phyloP scores from a whole-genome alignment of 2,113 vertebrate species.

The Silurus glanis region DNA sequence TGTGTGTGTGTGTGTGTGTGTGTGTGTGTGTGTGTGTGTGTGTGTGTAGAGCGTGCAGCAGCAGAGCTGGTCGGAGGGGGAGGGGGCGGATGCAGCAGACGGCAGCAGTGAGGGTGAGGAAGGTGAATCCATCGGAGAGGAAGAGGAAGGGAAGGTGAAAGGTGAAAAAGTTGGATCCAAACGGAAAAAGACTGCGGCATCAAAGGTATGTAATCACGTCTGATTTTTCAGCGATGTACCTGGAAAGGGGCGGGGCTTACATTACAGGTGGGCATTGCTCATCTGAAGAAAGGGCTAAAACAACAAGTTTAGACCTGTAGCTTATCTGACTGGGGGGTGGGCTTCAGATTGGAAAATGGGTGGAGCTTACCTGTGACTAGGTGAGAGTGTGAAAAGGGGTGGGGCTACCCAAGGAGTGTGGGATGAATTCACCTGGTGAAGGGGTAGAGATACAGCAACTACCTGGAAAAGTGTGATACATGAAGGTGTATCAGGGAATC shows the following conservation, averaged over 20 bases:
- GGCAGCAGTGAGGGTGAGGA: conserved; percentile 92
- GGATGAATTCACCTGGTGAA: neutral
- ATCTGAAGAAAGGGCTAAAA: neutral
- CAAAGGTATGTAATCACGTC: conserved; percentile 76
- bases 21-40: conserved; percentile 13
- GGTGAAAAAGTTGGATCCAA: conserved; percentile 88
- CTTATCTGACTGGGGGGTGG: neutral
- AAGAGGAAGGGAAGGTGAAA: conserved; percentile 86
- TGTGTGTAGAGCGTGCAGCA: conserved; percentile 83
- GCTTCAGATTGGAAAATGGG: neutral
- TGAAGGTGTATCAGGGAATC: neutral
- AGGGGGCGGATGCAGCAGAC: conserved; percentile 86
- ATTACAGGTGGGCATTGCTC: neutral
- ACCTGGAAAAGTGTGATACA: neutral
- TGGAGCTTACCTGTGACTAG: neutral
- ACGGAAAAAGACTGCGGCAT: conserved; percentile 87
- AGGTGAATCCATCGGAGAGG: conserved; percentile 84
- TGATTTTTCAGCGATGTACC: neutral
- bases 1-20: conserved; percentile 7
- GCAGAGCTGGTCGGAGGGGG: conserved; percentile 92
- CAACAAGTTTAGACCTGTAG: neutral
- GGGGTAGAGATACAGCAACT: neutral
- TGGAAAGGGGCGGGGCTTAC: neutral
- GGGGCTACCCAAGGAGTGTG: neutral
- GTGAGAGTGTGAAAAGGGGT: neutral